Percentiles rank a stretch among this genome's conserved stretches.
Conservation (phyloP, 2,888 invertebrate genomes). For the Eilema caniola region DNA sequence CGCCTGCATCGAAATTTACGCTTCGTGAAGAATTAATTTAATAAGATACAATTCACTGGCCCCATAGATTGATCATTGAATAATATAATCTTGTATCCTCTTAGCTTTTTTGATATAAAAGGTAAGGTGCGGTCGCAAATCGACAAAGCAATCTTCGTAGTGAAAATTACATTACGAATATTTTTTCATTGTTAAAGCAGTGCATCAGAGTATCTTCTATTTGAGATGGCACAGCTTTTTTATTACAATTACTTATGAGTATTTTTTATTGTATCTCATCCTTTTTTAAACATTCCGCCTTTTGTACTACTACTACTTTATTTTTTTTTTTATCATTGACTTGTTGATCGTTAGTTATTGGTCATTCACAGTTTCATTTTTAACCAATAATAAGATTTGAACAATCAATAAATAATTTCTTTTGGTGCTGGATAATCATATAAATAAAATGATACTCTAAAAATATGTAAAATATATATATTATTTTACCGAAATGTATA, state of each 20-base stretch:
- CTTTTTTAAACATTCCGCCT: constrained; percentile 48
- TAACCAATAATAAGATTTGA: not conserved
- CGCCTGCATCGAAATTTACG: constrained; percentile 40
- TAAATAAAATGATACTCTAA: constrained; percentile 2
- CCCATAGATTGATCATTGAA: constrained; percentile 57
- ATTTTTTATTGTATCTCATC: constrained; percentile 45
- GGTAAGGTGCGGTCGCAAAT: constrained; percentile 64
- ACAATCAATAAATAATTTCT: not conserved
- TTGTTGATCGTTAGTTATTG: constrained; percentile 13
- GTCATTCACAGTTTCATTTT: not conserved
- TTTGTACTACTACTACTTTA: constrained; percentile 9
- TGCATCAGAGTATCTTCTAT: constrained; percentile 37
- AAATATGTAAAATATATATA: no score
- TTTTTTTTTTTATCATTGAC: constrained; percentile 8
- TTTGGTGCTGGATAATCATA: not conserved
- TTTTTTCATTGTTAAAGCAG: constrained; percentile 50
- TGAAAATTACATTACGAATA: constrained; percentile 75
- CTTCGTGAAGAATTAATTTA: constrained; percentile 54
- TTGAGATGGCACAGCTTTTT: constrained; percentile 52
- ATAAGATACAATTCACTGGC: constrained; percentile 51
- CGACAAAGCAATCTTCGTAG: constrained; percentile 69
- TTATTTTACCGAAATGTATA: not conserved
- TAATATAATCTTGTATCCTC: constrained; percentile 54
- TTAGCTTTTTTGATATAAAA: constrained; percentile 59
- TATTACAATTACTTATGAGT: constrained; percentile 52